These are phyloP conservation scores for Heterochromis multidens DNA, from an alignment of 2,113 vertebrate genomes.

Conservation along the genomic window DNA sequence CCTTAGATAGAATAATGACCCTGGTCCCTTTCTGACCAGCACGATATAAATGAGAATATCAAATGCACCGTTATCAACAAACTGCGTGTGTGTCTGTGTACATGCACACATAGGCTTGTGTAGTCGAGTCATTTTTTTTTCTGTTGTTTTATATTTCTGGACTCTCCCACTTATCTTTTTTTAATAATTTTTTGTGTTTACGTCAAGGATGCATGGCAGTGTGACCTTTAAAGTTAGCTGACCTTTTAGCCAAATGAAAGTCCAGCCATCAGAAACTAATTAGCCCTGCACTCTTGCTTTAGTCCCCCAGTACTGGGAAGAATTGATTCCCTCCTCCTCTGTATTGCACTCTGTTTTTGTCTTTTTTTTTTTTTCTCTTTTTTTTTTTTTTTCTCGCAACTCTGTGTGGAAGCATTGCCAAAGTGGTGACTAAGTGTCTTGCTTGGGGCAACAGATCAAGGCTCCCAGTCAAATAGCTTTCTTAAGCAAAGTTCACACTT, in stretches of 20 bases:
- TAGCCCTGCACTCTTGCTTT: constrained; percentile 67
- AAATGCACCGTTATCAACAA: constrained; percentile 39
- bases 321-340: constrained; percentile 28
- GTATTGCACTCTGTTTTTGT: not conserved
- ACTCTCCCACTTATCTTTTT: constrained; percentile 13
- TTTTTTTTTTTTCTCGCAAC: not conserved
- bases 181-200: constrained; percentile 31
- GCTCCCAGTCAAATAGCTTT: constrained; percentile 58
- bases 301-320: constrained; percentile 38
- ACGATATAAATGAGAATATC: constrained; percentile 58
- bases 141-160: constrained; percentile 17
- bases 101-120: not conserved
- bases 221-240: constrained; percentile 74
- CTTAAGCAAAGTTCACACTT: constrained; percentile 57
- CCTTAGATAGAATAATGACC: constrained; percentile 69
- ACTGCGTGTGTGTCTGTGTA: not conserved
- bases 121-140: constrained; percentile 26
- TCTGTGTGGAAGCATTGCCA: constrained; percentile 50
- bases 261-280: constrained; percentile 71
- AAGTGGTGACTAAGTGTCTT: constrained; percentile 59
- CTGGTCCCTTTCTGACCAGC: constrained; percentile 53
- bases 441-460: constrained; percentile 49
- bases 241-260: constrained; percentile 74
- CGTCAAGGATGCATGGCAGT: constrained; percentile 26
- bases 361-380: not conserved